Evolutionary conservation across 2,113 vertebrate species (phyloP).

Genomic region (Bungarus multicinctus): DNA sequence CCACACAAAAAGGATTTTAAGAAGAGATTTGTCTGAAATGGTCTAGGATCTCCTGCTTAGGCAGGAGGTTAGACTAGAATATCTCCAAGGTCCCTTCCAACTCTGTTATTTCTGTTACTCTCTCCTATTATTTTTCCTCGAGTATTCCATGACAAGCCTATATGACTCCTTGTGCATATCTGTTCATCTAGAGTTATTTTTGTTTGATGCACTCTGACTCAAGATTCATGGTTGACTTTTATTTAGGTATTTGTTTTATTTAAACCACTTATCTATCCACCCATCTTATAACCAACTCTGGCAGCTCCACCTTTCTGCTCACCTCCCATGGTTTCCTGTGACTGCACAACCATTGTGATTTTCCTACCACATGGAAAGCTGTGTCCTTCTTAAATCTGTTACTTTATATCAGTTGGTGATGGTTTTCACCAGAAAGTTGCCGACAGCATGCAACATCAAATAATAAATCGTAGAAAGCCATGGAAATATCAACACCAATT

Average conservation of each 20-base stretch:
- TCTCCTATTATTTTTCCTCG: neutral
- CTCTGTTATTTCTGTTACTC: neutral
- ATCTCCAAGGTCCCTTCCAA: neutral
- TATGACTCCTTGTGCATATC: neutral
- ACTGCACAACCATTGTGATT: neutral
- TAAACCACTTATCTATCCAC: no score
- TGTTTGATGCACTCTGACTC: neutral
- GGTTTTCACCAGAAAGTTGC: neutral
- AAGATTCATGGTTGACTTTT: neutral
- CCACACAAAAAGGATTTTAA: no score
- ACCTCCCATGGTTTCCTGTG: neutral
- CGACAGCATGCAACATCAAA: neutral
- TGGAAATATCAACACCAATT: neutral
- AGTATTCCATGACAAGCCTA: neutral
- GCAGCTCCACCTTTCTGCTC: no score
- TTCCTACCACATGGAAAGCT: neutral
- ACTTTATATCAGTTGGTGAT: neutral
- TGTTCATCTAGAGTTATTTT: neutral
- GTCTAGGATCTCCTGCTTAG: neutral
- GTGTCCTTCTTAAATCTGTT: neutral
- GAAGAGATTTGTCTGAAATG: neutral
- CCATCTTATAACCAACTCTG: no score
- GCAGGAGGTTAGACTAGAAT: neutral
- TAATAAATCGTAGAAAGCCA: neutral
- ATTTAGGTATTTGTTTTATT: no score